Evolutionary conservation across 92 coral and sea anemone species (phyloP).

Genomic region (Hydrozoanthus gracilis): DNA sequence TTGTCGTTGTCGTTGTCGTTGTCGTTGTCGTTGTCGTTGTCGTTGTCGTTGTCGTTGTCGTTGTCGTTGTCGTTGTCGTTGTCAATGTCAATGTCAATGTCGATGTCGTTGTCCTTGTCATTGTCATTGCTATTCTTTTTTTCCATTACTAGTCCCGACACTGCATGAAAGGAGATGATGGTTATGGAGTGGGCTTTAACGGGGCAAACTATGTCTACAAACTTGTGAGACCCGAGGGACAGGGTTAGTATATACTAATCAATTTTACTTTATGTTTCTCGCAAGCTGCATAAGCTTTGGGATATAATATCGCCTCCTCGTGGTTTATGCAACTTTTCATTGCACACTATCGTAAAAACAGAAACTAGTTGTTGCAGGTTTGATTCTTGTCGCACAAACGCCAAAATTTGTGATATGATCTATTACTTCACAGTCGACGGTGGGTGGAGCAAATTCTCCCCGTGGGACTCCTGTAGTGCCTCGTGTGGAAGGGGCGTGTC

Average conservation of each 20-base stretch:
- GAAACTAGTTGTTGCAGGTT: no score
- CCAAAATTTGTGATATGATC: no score
- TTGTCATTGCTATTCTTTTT: background rate
- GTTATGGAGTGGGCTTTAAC: slow-evolving; percentile 5
- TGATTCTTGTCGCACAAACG: no score
- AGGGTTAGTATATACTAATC: background rate
- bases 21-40: background rate
- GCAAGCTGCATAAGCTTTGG: no score
- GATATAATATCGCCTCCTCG: no score
- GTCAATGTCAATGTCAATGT: background rate
- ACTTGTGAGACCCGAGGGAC: background rate
- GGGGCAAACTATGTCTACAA: slow-evolving; percentile 11
- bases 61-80: background rate
- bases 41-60: background rate
- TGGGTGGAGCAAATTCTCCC: slow-evolving; percentile 24
- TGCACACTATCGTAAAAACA: no score
- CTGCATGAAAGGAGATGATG: slow-evolving; percentile 8
- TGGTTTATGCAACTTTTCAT: no score
- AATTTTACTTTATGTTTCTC: no score
- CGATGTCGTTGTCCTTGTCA: background rate
- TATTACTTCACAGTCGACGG: background rate
- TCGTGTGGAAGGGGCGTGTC: slow-evolving; percentile 7
- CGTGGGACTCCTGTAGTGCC: slow-evolving; percentile 16
- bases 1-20: no score
- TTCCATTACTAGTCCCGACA: background rate